Evolutionary conservation across 2,797 vertebrate genomes (phyloP).

Genomic region (Antennarius maculatus): DNA sequence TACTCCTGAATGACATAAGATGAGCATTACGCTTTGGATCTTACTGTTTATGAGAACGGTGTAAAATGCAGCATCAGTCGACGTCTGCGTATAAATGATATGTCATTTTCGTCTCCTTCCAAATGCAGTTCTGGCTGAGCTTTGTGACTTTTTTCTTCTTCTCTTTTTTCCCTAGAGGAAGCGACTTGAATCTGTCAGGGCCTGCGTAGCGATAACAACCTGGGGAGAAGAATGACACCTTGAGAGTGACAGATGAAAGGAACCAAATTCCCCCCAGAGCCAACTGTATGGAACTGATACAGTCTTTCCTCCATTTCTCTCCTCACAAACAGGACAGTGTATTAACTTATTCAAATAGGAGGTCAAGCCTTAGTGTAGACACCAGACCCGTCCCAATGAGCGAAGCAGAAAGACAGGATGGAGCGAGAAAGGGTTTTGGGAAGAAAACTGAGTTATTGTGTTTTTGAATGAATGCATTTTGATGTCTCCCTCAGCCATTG

Average conservation of each 20-base stretch:
- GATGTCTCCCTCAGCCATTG: slow-evolving; percentile 73
- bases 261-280: slow-evolving; percentile 86
- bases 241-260: slow-evolving; percentile 89
- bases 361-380: slow-evolving; percentile 85
- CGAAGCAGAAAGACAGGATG: slow-evolving; percentile 65
- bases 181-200: slow-evolving; percentile 88
- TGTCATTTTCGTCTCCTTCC: slow-evolving; percentile 68
- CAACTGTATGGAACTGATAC: slow-evolving; percentile 90
- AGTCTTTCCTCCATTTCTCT: slow-evolving; percentile 76
- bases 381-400: slow-evolving; percentile 82
- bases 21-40: slow-evolving; percentile 57
- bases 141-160: slow-evolving; percentile 60
- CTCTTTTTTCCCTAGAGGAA: slow-evolving; percentile 66
- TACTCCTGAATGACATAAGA: slow-evolving; percentile 60
- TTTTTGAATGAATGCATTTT: slow-evolving; percentile 88
- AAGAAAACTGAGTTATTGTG: slow-evolving; percentile 84
- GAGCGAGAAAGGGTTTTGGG: slow-evolving; percentile 30
- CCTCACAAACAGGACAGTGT: slow-evolving; percentile 81
- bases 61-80: slow-evolving; percentile 65
- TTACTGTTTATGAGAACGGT: slow-evolving; percentile 68
- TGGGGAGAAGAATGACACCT: slow-evolving; percentile 90
- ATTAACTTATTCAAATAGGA: slow-evolving; percentile 94
- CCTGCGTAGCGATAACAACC: slow-evolving; percentile 86
- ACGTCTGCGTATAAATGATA: slow-evolving; percentile 71
- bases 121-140: slow-evolving; percentile 67